Evolutionary conservation across 2,888 invertebrate genomes (phyloP).

Genomic region (Tenthredo scrophulariae): DNA sequence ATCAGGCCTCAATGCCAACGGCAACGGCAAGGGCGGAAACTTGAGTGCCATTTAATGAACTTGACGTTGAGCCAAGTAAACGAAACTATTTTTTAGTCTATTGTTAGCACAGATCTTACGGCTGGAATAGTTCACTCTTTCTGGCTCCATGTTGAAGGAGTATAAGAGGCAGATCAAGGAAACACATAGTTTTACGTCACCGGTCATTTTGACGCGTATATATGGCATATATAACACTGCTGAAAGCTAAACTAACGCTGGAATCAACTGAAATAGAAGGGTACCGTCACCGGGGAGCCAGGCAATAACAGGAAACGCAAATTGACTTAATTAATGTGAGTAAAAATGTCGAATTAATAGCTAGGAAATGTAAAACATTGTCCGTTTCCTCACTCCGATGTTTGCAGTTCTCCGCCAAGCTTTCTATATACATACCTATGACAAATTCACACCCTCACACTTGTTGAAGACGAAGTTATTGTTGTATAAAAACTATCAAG

Average conservation of each 20-base stretch:
- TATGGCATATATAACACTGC: neutral
- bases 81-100: constrained; percentile 24
- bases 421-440: neutral
- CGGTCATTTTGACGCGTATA: constrained; percentile 65
- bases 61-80: constrained; percentile 33
- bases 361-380: constrained; percentile 63
- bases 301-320: constrained; percentile 72
- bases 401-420: neutral
- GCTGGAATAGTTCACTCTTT: constrained; percentile 12
- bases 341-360: constrained; percentile 70
- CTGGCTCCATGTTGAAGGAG: constrained; percentile 61
- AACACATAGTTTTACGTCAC: constrained; percentile 72
- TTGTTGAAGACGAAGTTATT: neutral
- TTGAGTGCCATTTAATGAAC: constrained; percentile 21
- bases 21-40: neutral
- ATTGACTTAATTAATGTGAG: constrained; percentile 74
- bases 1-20: constrained; percentile 30
- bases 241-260: constrained; percentile 31
- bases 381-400: neutral
- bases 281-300: constrained; percentile 29
- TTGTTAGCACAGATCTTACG: constrained; percentile 40
- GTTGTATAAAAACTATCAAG: neutral
- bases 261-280: constrained; percentile 30
- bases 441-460: neutral
- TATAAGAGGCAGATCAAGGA: constrained; percentile 74